These are phyloP conservation scores for Boleophthalmus pectinirostris DNA, from an alignment of 2,113 vertebrate genomes.

Conservation along the genomic window DNA sequence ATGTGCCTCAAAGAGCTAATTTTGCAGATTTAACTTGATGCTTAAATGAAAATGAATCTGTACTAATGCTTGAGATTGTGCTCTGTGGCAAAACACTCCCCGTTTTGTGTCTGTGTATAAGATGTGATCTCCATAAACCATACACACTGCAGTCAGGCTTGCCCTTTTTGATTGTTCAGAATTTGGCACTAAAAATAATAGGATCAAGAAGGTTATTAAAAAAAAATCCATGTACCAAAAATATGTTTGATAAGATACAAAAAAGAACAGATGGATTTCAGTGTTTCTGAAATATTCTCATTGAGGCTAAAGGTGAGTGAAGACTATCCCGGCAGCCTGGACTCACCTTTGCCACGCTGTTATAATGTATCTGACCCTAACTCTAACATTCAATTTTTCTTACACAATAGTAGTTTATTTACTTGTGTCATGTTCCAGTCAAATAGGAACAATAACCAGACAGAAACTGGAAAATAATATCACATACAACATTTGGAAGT, in stretches of 20 bases:
- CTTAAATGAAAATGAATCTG: too few relatives aligned
- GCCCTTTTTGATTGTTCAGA: neutral
- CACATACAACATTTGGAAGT: too few relatives aligned
- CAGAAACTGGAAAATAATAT: too few relatives aligned
- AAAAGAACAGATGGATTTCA: too few relatives aligned
- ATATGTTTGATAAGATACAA: too few relatives aligned
- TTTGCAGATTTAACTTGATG: neutral
- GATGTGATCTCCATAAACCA: neutral
- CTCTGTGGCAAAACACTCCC: neutral
- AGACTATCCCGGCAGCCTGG: too few relatives aligned
- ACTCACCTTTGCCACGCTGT: neutral
- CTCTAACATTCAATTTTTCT: neutral
- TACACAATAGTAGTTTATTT: neutral
- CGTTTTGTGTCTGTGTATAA: neutral
- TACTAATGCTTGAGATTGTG: neutral
- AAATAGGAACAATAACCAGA: too few relatives aligned
- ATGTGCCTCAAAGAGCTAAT: neutral
- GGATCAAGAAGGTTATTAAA: too few relatives aligned
- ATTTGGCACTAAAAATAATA: too few relatives aligned
- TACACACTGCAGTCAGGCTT: too few relatives aligned
- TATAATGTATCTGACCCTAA: neutral
- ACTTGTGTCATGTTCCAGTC: neutral
- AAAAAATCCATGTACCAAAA: too few relatives aligned
- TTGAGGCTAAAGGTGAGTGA: neutral
- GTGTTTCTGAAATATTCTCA: too few relatives aligned